Base-by-base conservation (phyloP, 2,888 invertebrate genomes). In the Phaonia tiefii region DNA sequence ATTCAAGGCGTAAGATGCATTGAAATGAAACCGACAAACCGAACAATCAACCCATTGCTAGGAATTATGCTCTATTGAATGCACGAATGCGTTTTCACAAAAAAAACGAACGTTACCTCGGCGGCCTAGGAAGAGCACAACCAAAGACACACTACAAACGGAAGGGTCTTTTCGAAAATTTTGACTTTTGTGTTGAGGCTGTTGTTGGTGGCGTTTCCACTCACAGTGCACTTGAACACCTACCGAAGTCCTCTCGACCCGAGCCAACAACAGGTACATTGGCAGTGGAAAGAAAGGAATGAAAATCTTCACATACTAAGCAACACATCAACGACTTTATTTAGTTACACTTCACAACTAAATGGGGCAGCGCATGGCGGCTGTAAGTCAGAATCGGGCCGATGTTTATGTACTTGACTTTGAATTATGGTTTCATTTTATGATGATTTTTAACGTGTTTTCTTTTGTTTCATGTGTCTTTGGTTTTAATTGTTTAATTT, bases 11-110 rank as follows among this genome's bases (percentile, higher is more conserved):
- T 31, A 31, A 3, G 31, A 31, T 31, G 31, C 4, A 31, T 5
- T 31, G 44, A 4, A 44, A 44, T 10, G 44, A 2, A 44, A 44
- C 44, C 11, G 44, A 39, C 10, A 42, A 42, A 26, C 42, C 5
- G 58, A 73, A 44, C n/a, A n/a, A n/a, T n/a, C n/a, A n/a, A 31
- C 31, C 31, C 31, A 5, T 31, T 31, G 31, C 31, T 5, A 67
- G 73, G 69, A 75, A 80, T 75, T 75, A 72, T 72, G 60, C 67
- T 72, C n/a, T 67, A 75, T 75, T 80, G 79, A 80, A 80, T 80
- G 79, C 79, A 75, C 79, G 79, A 80, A 80, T 80, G 79, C 79
- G 79, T 80, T 80, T 75, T 37, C 44, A 44, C 44, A 11, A 44
- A 4, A 44, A 4, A 4, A 44, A n/a, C 37, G 10, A 37, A 37